Percentiles rank a stretch among this genome's conserved stretches.
Conservation (phyloP, 2,113 vertebrate species). For the Triplophysa dalaica region DNA sequence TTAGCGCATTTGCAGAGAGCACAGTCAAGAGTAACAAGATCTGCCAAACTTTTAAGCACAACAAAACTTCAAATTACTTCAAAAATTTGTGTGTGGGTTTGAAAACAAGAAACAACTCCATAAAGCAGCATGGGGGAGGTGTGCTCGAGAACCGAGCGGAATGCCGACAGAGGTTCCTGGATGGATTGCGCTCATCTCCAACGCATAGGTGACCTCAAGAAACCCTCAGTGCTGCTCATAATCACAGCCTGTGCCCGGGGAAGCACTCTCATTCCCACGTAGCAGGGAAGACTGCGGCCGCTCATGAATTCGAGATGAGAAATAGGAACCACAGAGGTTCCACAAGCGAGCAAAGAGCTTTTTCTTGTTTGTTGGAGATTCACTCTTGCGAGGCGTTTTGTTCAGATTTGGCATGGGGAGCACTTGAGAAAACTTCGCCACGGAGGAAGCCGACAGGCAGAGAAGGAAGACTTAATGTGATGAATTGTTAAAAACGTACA, state of each 20-base stretch:
- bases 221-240: background rate
- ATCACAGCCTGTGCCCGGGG: slow-evolving; percentile 8
- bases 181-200: slow-evolving; percentile 21
- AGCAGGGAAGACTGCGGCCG: slow-evolving; percentile 15
- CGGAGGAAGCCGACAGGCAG: background rate
- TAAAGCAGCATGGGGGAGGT: slow-evolving; percentile 3
- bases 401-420: slow-evolving; percentile 34
- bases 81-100: slow-evolving; percentile 21
- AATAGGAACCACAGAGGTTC: slow-evolving; percentile 45
- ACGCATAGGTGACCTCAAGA: slow-evolving; percentile 11
- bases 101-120: background rate
- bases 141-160: background rate
- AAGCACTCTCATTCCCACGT: slow-evolving; percentile 9
- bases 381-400: slow-evolving; percentile 24
- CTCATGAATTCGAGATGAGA: slow-evolving; percentile 54
- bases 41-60: slow-evolving; percentile 34
- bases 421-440: slow-evolving; percentile 21
- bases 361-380: slow-evolving; percentile 36
- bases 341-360: slow-evolving; percentile 43
- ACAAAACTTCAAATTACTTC: slow-evolving; percentile 17
- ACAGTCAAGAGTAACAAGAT: background rate
- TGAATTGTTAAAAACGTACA: slow-evolving; percentile 12
- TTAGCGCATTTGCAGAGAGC: slow-evolving; percentile 5
- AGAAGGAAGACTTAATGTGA: slow-evolving; percentile 11
- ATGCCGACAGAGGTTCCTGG: background rate